phyloP scores from a whole-genome alignment of 2,113 vertebrate species.

The Corythoichthys intestinalis region DNA sequence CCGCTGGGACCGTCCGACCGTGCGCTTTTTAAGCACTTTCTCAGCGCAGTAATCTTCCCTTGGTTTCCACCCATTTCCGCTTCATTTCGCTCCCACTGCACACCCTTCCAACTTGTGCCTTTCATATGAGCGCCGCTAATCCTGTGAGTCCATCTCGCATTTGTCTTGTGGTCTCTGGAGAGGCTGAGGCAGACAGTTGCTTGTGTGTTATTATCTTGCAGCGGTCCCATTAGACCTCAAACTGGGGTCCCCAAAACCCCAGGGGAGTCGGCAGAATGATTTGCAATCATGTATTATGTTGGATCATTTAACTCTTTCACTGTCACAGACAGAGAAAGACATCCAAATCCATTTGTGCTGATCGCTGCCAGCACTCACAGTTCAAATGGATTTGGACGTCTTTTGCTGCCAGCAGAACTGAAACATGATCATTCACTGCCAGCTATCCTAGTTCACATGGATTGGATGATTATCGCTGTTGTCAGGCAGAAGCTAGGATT shows the following conservation, averaged over 20 bases:
- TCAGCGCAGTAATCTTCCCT: slow-evolving; percentile 7
- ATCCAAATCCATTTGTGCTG: too few species aligned
- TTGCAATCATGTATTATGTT: too few species aligned
- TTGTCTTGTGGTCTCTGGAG: slow-evolving; percentile 30
- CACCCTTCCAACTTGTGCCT: neutral
- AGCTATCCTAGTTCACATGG: too few species aligned
- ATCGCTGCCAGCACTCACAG: too few species aligned
- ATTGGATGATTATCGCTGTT: too few species aligned
- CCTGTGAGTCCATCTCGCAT: slow-evolving; percentile 35
- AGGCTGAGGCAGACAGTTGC: slow-evolving; percentile 33
- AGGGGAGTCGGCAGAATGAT: too few species aligned
- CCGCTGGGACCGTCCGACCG: slow-evolving; percentile 44
- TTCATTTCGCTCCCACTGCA: neutral
- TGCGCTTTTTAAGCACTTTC: slow-evolving; percentile 13
- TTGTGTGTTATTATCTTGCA: slow-evolving; percentile 45
- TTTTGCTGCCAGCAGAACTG: too few species aligned
- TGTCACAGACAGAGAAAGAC: too few species aligned
- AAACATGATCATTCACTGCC: too few species aligned
- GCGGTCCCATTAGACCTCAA: slow-evolving; percentile 23
- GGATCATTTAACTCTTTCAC: too few species aligned
- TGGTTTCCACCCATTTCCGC: slow-evolving; percentile 20
- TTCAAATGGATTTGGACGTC: too few species aligned
- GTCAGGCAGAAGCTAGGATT: too few species aligned
- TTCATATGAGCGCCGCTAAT: slow-evolving; percentile 46
- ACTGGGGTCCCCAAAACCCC: neutral